Evolutionary conservation across 1,140 invertebrate species (phyloP).

Genomic region (Drosophila kurseongensis): DNA sequence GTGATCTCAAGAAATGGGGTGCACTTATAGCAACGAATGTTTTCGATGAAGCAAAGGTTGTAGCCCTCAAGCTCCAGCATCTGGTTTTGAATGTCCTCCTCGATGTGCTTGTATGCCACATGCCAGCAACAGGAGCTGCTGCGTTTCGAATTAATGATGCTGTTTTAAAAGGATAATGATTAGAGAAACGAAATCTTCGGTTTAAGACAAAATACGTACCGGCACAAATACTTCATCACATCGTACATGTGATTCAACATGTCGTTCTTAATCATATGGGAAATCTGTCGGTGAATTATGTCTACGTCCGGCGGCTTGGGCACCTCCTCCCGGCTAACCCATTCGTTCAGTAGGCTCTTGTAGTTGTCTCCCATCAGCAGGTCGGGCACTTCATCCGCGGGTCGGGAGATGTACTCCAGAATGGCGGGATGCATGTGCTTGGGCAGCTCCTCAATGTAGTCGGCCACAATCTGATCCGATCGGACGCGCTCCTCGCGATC

Average conservation of each 20-base stretch:
- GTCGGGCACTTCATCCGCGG: neutral
- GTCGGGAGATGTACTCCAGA: slow-evolving; percentile 21
- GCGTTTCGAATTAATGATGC: slow-evolving; percentile 59
- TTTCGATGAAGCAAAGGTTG: slow-evolving; percentile 38
- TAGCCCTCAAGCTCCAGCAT: slow-evolving; percentile 29
- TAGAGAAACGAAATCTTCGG: neutral
- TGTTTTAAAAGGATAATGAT: neutral
- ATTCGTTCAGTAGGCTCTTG: slow-evolving; percentile 32
- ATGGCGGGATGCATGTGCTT: slow-evolving; percentile 29
- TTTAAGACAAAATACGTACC: slow-evolving; percentile 14
- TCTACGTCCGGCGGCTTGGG: slow-evolving; percentile 50
- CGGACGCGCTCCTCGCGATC: slow-evolving; percentile 1
- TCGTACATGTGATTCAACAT: slow-evolving; percentile 42
- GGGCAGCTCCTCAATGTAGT: slow-evolving; percentile 38
- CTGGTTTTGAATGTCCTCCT: slow-evolving; percentile 38
- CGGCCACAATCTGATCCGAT: slow-evolving; percentile 46
- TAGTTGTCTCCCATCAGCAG: slow-evolving; percentile 18
- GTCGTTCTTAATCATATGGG: slow-evolving; percentile 23
- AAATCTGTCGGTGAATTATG: slow-evolving; percentile 41
- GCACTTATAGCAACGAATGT: slow-evolving; percentile 50
- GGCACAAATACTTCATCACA: slow-evolving; percentile 66
- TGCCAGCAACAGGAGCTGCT: slow-evolving; percentile 49
- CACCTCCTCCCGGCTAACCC: slow-evolving; percentile 48
- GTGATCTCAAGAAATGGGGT: neutral
- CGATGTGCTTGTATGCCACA: slow-evolving; percentile 57